Percentiles rank a stretch among this genome's conserved stretches.
Conservation (phyloP, 2,888 invertebrate genomes). For the Lasioglossum lativentre region DNA sequence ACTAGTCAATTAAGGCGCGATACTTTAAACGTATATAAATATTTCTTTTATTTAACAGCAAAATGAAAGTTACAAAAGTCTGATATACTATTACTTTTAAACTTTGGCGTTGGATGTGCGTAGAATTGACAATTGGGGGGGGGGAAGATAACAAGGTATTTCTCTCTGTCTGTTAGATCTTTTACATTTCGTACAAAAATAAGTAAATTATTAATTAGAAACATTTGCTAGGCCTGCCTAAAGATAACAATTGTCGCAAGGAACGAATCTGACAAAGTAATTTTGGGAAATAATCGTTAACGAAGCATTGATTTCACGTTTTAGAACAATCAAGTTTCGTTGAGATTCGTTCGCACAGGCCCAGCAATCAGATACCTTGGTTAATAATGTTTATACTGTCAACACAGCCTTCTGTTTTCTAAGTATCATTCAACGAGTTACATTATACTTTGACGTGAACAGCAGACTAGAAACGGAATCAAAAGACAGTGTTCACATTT, state of each 20-base stretch:
- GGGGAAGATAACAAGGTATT: constrained; percentile 9
- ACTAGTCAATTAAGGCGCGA: neutral
- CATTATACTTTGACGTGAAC: constrained; percentile 24
- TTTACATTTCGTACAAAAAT: constrained; percentile 46
- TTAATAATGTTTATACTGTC: constrained; percentile 62
- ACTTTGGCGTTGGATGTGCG: constrained; percentile 51
- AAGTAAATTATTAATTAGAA: constrained; percentile 54
- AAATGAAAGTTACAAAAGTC: constrained; percentile 78
- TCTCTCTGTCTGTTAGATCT: constrained; percentile 2
- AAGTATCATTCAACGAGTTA: constrained; percentile 39
- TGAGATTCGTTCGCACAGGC: constrained; percentile 27
- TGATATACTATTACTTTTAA: constrained; percentile 60
- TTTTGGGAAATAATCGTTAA: constrained; percentile 18
- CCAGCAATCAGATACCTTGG: constrained; percentile 32
- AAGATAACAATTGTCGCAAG: constrained; percentile 11
- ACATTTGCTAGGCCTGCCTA: constrained; percentile 39
- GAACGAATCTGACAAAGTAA: constrained; percentile 19
- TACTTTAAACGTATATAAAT: constrained; percentile 68
- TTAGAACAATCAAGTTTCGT: neutral
- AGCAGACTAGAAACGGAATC: constrained; percentile 55
- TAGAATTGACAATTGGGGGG: constrained; percentile 33
- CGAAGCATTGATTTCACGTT: constrained; percentile 7
- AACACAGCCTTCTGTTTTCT: constrained; percentile 65
- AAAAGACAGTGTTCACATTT: constrained; percentile 13
- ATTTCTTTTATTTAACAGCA: constrained; percentile 77